Evolutionary conservation across 2,797 vertebrate species (phyloP), one percentile per base, ranked within the genome.

Genomic region (Brachyrhaphis roseni): DNA sequence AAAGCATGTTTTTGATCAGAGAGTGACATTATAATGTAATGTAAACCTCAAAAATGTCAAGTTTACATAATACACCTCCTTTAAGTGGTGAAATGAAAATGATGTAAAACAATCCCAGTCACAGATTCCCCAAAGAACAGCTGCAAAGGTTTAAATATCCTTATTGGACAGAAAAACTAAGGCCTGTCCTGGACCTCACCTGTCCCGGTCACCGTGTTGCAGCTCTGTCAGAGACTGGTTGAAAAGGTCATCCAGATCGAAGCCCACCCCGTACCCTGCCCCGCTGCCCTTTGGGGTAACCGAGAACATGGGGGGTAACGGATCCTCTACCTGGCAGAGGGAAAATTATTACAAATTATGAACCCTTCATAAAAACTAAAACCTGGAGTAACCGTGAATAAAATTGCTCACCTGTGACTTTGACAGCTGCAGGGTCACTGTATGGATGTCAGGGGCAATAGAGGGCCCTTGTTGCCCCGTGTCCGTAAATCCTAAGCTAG

Each of bases 271-370:
- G 0, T 99, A 98, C 0, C 98, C 98, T 1, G 97, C 97, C 1
- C 98, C 98, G 8, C 98, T 98, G 85, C 98, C 98, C 92, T 99
- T 99, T 6, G 98, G 97, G 5, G 98, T 99, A 83, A 96, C 97
- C 0, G 98, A 97, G 88, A 99, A 98, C 78, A 97, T 95, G 0
- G 98, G 97, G 0, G 98, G 98, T 85, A 99, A 90, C n/a, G 97
- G 93, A 13, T 99, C 98, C 77, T 98, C 97, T 79, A 99, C 98
- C 98, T 99, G 91, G 77, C 46, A 75, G 53, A 57, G 70, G 59
- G 51, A 81, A 41, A 76, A 81, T 82, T 41, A 74, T 75, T 78
- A 51, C 20, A 51, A 80, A 77, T 72, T 82, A 80, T 71, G 41
- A 31, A 55, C 55, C 36, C 16, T 82, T 78, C 8, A 81, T 34